Evolutionary conservation across 2,888 invertebrate species (phyloP).

Genomic region (Tillus elongatus): DNA sequence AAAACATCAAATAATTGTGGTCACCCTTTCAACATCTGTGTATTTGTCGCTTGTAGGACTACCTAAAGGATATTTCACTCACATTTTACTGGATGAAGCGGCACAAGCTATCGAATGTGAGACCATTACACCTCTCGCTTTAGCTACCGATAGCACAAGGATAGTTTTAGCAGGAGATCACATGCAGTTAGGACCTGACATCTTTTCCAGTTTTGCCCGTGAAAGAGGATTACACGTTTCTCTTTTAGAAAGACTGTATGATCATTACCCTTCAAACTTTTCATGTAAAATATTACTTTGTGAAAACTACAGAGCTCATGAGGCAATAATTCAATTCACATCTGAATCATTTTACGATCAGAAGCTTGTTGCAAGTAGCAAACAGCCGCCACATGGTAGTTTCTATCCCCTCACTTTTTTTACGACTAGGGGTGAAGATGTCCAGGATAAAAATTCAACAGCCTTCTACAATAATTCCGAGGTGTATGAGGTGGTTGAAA

Average conservation of each 20-base stretch:
- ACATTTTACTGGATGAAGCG: constrained; percentile 78
- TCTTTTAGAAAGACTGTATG: constrained; percentile 67
- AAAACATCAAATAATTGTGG: constrained; percentile 63
- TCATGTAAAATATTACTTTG: constrained; percentile 71
- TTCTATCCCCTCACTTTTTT: constrained; percentile 72
- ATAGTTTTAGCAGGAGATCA: constrained; percentile 79
- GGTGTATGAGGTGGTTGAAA: constrained; percentile 69
- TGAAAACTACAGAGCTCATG: constrained; percentile 76
- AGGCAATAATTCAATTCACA: constrained; percentile 71
- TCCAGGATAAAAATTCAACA: constrained; percentile 68
- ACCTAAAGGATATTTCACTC: constrained; percentile 63
- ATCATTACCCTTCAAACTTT: constrained; percentile 59
- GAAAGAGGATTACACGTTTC: constrained; percentile 64
- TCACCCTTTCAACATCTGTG: constrained; percentile 71
- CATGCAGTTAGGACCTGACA: constrained; percentile 75
- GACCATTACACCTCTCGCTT: constrained; percentile 67
- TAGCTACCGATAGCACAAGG: constrained; percentile 62
- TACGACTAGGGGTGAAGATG: constrained; percentile 69
- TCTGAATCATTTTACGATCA: constrained; percentile 75
- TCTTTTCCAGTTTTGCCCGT: constrained; percentile 65
- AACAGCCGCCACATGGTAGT: constrained; percentile 58
- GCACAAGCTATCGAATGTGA: constrained; percentile 83
- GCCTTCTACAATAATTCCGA: constrained; percentile 77
- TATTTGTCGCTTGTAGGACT: constrained; percentile 60
- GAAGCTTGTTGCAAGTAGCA: constrained; percentile 63